Percentiles rank a stretch among this genome's conserved stretches.
Conservation (phyloP, 2,797 vertebrate species). For the Myotis findleyi region DNA sequence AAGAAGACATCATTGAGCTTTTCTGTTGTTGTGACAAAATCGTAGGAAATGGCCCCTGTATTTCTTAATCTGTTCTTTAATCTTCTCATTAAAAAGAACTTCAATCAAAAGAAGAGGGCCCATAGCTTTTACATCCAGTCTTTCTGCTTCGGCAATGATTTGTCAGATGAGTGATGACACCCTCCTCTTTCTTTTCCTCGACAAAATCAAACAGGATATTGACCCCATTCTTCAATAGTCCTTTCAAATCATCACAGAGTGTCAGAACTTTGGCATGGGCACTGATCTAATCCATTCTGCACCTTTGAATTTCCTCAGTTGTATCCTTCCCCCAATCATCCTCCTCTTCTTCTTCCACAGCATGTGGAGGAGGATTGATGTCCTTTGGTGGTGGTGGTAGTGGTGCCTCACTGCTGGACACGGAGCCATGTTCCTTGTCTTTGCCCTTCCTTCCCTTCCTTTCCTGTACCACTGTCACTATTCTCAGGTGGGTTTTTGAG, state of each 20-base stretch:
- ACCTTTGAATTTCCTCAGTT: conserved; percentile 96
- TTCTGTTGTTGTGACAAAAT: conserved; percentile 98
- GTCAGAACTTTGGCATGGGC: conserved; percentile 98
- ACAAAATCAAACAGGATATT: conserved; percentile 98
- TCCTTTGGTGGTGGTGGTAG: conserved; percentile 90
- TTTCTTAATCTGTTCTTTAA: conserved; percentile 97
- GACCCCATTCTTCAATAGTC: conserved; percentile 95
- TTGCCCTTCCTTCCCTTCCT: conserved; percentile 98
- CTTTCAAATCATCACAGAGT: conserved; percentile 96
- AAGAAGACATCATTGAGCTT: conserved; percentile 95
- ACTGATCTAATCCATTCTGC: conserved; percentile 99
- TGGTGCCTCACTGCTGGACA: conserved; percentile 90
- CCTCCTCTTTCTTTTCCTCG: conserved; percentile 97
- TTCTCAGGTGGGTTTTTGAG: conserved; percentile 99
- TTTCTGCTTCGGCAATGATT: conserved; percentile 97
- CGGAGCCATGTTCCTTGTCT: conserved; percentile 98
- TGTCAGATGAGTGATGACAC: conserved; percentile 93
- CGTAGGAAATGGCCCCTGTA: conserved; percentile 96
- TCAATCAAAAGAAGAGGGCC: conserved; percentile 96
- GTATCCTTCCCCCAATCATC: conserved; percentile 99
- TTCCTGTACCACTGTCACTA: conserved; percentile 93
- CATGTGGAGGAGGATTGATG: conserved; percentile 93
- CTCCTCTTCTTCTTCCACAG: conserved; percentile 94
- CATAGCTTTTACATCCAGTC: conserved; percentile 96
- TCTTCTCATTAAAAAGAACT: conserved; percentile 96